Conservation (phyloP, 1,140 invertebrate genomes). For the Aphis craccivora region DNA sequence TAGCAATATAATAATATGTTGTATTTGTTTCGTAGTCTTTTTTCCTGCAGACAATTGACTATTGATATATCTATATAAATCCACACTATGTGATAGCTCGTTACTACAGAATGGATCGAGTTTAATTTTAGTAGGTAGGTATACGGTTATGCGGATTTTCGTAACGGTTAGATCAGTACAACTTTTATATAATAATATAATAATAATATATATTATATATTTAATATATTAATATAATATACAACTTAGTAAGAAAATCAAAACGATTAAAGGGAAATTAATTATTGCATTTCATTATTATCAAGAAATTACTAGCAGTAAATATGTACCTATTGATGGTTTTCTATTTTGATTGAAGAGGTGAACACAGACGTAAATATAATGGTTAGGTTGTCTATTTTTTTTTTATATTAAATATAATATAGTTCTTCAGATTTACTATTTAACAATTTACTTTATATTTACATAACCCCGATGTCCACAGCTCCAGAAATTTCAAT, state of each 20-base stretch:
- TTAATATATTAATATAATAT: not conserved
- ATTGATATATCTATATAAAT: not conserved
- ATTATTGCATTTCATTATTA: not conserved
- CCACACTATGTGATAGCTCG: not conserved
- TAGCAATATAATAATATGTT: not conserved
- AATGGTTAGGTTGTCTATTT: too few species aligned
- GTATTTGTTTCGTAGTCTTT: not conserved
- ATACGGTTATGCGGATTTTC: not conserved
- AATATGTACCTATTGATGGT: not conserved
- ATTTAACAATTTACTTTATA: not conserved
- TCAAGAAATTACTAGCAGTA: not conserved
- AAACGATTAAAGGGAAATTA: not conserved
- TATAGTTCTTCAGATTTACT: not conserved
- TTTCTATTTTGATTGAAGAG: too few species aligned
- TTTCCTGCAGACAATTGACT: not conserved
- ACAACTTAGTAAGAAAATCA: not conserved
- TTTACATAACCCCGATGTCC: too few species aligned
- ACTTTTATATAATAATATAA: not conserved
- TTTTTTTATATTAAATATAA: not conserved
- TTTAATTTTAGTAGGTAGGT: not conserved
- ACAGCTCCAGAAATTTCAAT: not conserved
- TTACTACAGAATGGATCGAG: not conserved
- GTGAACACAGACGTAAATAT: too few species aligned
- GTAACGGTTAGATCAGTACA: not conserved
- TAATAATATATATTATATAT: too few species aligned